Conservation (phyloP, 2,113 vertebrate species). For the Nothoprocta pentlandii region DNA sequence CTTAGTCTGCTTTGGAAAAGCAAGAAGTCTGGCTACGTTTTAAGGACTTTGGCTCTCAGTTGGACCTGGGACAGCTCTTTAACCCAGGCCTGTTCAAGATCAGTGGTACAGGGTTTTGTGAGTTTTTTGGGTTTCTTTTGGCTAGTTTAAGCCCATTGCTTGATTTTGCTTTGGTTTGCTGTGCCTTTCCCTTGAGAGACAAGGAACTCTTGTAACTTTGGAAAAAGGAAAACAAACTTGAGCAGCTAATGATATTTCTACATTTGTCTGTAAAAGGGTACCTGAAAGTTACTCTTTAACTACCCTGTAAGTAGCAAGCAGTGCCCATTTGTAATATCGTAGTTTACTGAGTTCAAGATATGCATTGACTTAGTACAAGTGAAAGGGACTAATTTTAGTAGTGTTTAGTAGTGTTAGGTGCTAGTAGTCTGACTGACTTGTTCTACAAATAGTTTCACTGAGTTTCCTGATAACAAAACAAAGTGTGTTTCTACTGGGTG, state of each 20-base stretch:
- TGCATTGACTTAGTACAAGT: neutral
- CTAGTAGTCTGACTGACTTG: neutral
- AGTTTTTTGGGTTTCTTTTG: neutral
- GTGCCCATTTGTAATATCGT: conserved; percentile 74
- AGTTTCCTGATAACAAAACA: neutral
- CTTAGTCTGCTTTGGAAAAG: neutral
- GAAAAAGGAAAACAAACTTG: conserved; percentile 55
- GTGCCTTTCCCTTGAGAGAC: neutral
- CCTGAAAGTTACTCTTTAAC: conserved; percentile 66
- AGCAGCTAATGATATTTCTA: conserved; percentile 68
- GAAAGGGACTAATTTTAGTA: neutral
- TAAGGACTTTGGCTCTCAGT: neutral
- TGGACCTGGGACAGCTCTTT: neutral
- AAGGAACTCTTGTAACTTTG: neutral
- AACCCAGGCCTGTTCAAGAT: rapidly evolving
- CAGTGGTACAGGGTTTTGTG: rapidly evolving
- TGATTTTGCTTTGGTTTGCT: neutral
- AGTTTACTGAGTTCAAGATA: conserved; percentile 66
- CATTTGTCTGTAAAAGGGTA: conserved; percentile 70
- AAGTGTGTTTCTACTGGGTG: neutral
- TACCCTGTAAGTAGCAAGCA: conserved; percentile 69
- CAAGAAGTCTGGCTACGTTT: neutral
- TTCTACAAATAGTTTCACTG: neutral
- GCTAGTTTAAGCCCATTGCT: neutral
- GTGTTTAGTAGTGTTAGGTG: neutral